Conservation (phyloP, 2,888 invertebrate genomes). For the Tenthredo amoena region DNA sequence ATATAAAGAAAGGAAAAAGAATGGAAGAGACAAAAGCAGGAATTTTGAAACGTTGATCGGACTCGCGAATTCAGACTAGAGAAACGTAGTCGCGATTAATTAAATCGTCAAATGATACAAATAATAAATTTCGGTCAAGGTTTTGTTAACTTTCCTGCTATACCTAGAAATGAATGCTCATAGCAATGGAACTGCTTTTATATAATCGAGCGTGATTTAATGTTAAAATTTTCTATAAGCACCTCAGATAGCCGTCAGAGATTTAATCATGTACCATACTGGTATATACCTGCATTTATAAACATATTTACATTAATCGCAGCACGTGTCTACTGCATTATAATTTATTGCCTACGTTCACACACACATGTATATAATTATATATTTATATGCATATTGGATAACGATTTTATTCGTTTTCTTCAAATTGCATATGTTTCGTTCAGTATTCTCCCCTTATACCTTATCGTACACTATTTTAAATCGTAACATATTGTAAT, state of each 20-base stretch:
- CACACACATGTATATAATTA: background rate
- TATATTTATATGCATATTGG: background rate
- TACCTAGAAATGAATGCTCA: background rate
- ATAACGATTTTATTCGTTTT: background rate
- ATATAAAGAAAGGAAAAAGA: background rate
- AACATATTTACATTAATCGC: background rate
- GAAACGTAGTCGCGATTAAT: background rate
- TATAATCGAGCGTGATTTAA: background rate
- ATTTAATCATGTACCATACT: background rate
- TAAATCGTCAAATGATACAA: too few species aligned
- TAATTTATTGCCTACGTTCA: background rate
- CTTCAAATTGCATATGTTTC: background rate
- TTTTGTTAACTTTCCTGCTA: background rate
- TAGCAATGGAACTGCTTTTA: background rate
- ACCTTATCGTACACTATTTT: background rate
- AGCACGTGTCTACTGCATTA: background rate
- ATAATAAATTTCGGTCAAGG: background rate
- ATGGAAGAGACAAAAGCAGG: background rate
- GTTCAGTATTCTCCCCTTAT: background rate
- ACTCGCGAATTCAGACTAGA: background rate
- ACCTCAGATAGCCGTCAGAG: background rate
- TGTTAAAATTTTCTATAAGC: background rate
- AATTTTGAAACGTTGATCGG: background rate
- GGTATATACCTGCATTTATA: background rate
- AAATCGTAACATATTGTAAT: background rate